These are phyloP conservation scores for Scaptodrosophila lebanonensis DNA, from an alignment of 1,140 invertebrate genomes.

Conservation along the genomic window DNA sequence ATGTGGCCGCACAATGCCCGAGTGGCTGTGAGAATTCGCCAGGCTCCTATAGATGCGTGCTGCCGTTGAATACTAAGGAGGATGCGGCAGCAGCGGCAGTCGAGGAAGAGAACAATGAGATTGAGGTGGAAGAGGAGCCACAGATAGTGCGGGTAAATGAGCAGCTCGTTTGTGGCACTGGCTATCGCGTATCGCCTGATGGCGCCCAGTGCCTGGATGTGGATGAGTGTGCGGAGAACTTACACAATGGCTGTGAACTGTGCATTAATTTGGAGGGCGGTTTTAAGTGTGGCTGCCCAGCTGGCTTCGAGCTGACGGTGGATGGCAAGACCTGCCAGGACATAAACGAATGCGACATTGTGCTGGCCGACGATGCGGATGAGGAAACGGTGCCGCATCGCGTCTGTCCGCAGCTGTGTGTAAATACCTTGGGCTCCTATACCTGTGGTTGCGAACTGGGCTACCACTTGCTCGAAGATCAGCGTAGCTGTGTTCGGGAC, in stretches of 20 bases:
- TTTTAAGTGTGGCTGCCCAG: conserved; percentile 82
- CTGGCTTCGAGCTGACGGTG: conserved; percentile 78
- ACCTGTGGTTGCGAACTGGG: conserved; percentile 79
- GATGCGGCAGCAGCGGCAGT: background rate
- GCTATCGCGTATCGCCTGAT: conserved; percentile 57
- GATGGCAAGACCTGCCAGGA: conserved; percentile 78
- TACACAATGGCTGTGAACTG: conserved; percentile 25
- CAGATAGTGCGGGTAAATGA: background rate
- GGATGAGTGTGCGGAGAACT: conserved; percentile 81
- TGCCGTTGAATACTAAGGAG: conserved; percentile 22
- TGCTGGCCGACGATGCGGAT: conserved; percentile 61
- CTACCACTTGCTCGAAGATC: conserved; percentile 65
- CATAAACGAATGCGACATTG: conserved; percentile 83
- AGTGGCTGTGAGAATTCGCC: conserved; percentile 82
- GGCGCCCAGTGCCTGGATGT: conserved; percentile 80
- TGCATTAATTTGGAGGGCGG: conserved; percentile 41
- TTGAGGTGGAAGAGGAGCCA: conserved; percentile 7
- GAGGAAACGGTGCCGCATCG: conserved; percentile 42
- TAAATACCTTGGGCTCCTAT: conserved; percentile 82
- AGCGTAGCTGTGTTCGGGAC: conserved; percentile 64
- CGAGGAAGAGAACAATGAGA: conserved; percentile 1
- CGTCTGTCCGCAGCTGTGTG: conserved; percentile 81
- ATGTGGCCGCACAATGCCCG: conserved; percentile 79
- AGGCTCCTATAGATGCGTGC: conserved; percentile 83
- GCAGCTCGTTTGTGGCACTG: conserved; percentile 73